A percentile compares a stretch with the other conserved stretches of the same genome.
These are phyloP conservation scores for Leptinotarsa tumamoca DNA, from an alignment of 2,888 invertebrate species.

Conservation along the genomic window DNA sequence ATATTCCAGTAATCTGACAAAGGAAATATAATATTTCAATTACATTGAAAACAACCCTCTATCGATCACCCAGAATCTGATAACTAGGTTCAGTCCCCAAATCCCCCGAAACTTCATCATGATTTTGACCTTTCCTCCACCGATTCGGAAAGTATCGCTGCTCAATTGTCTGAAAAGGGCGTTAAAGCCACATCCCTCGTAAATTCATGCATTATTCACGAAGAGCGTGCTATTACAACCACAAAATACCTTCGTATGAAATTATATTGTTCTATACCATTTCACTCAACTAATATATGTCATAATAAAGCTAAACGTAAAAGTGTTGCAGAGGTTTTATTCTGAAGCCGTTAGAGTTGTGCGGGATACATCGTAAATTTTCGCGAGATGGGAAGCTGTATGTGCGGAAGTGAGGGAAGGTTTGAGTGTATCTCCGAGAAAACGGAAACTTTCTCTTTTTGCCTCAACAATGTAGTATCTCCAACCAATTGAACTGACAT, in stretches of 20 bases:
- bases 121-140: neutral
- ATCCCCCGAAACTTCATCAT: constrained; percentile 1
- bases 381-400: neutral
- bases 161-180: constrained; percentile 14
- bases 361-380: neutral
- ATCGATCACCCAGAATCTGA: neutral
- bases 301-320: constrained; percentile 14
- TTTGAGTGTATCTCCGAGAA: neutral
- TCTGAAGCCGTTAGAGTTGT: constrained; percentile 2
- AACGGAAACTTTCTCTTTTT: neutral
- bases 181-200: neutral
- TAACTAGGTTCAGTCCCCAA: neutral
- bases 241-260: constrained; percentile 15
- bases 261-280: constrained; percentile 20
- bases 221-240: neutral
- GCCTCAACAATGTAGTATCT: no score
- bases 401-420: neutral
- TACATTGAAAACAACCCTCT: neutral
- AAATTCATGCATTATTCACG: constrained; percentile 2
- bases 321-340: constrained; percentile 9
- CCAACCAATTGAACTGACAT: no score
- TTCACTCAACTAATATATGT: constrained; percentile 7
- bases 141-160: constrained; percentile 17
- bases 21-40: neutral
- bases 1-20: no score